Evolutionary conservation across 2,888 invertebrate species (phyloP).

Genomic region (Hydriomena furcata): DNA sequence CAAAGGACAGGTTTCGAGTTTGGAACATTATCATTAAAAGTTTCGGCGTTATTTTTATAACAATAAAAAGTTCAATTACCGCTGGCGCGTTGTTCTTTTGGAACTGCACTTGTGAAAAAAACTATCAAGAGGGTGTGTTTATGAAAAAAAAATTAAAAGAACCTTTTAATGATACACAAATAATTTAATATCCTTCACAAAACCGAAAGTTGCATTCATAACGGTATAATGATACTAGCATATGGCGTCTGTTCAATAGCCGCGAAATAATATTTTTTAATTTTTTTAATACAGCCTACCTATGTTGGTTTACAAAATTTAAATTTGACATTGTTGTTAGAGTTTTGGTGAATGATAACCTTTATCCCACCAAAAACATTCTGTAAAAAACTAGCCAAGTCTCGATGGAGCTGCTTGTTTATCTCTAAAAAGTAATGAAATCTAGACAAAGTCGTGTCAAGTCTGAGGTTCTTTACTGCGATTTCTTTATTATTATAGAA

Average conservation of each 20-base stretch:
- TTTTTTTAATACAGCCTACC: too few relatives aligned
- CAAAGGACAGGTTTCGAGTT: conserved; percentile 24
- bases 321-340: not conserved
- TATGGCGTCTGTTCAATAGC: conserved; percentile 62
- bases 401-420: too few relatives aligned
- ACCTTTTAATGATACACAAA: conserved; percentile 51
- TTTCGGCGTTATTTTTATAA: conserved; percentile 39
- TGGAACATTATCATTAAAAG: conserved; percentile 40
- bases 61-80: conserved; percentile 45
- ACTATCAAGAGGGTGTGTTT: conserved; percentile 27
- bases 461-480: too few relatives aligned
- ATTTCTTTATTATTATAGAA: too few relatives aligned
- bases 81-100: conserved; percentile 42
- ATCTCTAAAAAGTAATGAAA: too few relatives aligned
- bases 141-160: conserved; percentile 42
- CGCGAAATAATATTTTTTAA: conserved; percentile 50
- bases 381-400: too few relatives aligned
- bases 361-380: too few relatives aligned
- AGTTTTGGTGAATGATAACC: conserved; percentile 6
- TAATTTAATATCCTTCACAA: conserved; percentile 65
- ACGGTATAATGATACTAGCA: conserved; percentile 59
- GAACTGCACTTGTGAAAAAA: conserved; percentile 53
- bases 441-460: too few relatives aligned
- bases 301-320: not conserved
- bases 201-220: conserved; percentile 58